A percentile compares a stretch with the other conserved stretches of the same genome.
Evolutionary conservation across 2,888 invertebrate species (phyloP).

Genomic region (Buathra laborator): DNA sequence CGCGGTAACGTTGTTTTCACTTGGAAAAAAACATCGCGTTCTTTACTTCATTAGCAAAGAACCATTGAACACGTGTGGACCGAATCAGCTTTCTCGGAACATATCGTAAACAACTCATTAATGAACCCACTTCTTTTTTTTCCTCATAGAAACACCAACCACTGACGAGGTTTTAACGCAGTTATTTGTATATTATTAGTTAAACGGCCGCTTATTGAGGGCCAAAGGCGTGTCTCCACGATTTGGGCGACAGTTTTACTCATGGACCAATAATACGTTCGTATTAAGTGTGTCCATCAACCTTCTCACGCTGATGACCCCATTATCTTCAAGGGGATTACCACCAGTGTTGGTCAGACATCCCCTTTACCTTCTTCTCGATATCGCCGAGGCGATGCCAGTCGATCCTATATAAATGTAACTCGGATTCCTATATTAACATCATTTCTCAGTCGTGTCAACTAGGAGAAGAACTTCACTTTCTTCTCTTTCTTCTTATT

Average conservation of each 20-base stretch:
- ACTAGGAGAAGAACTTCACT: background rate
- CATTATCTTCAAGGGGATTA: constrained; percentile 28
- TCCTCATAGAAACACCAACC: background rate
- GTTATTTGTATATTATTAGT: background rate
- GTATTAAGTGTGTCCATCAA: background rate
- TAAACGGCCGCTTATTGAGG: background rate
- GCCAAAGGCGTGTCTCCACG: background rate
- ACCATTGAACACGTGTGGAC: background rate
- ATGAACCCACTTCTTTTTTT: background rate
- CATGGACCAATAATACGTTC: constrained; percentile 7
- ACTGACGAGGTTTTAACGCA: background rate
- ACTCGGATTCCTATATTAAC: background rate
- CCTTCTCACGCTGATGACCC: constrained; percentile 8
- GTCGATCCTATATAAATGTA: constrained; percentile 18
- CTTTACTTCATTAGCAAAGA: background rate
- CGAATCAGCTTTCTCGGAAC: background rate
- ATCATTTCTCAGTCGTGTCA: background rate
- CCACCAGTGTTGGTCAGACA: background rate
- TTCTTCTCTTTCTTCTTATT: background rate
- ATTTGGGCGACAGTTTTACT: background rate
- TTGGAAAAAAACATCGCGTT: background rate
- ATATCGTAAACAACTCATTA: background rate
- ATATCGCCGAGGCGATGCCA: background rate
- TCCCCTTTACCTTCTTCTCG: background rate
- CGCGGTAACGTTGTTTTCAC: background rate